These are phyloP conservation scores for Drosophila nigromelanica DNA, from an alignment of 1,140 invertebrate species.

Conservation along the genomic window DNA sequence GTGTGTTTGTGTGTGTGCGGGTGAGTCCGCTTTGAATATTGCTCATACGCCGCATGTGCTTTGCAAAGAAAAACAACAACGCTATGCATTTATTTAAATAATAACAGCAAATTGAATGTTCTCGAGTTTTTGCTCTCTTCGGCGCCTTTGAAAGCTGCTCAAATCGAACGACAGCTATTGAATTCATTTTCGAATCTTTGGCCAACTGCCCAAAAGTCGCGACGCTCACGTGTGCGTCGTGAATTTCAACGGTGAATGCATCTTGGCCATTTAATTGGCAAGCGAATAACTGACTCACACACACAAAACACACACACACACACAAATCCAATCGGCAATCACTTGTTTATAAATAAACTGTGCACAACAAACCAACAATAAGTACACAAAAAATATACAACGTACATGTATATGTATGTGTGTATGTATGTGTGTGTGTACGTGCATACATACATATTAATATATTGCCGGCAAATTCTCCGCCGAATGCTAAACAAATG, in stretches of 20 bases:
- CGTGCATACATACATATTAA: neutral
- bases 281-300: conserved; percentile 2
- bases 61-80: conserved; percentile 16
- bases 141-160: conserved; percentile 16
- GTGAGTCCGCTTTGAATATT: conserved; percentile 42
- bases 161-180: neutral
- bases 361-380: conserved; percentile 33
- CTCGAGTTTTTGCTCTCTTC: neutral
- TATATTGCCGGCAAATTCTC: conserved; percentile 44
- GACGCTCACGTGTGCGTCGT: conserved; percentile 56
- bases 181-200: conserved; percentile 51
- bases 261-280: conserved; percentile 49
- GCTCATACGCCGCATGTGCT: conserved; percentile 70
- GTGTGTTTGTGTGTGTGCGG: conserved; percentile 10
- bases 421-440: too few species aligned
- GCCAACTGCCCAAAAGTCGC: conserved; percentile 55
- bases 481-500: conserved; percentile 17
- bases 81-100: conserved; percentile 32
- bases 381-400: too few species aligned
- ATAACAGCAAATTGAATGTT: conserved; percentile 16
- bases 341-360: conserved; percentile 75
- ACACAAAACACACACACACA: conserved; percentile 32
- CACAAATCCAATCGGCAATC: conserved; percentile 27
- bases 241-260: conserved; percentile 26
- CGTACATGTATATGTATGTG: too few species aligned